Evolutionary conservation across 2,888 invertebrate genomes (phyloP), one percentile per base, ranked within the genome.

Genomic region (Dryadula phaetusa): DNA sequence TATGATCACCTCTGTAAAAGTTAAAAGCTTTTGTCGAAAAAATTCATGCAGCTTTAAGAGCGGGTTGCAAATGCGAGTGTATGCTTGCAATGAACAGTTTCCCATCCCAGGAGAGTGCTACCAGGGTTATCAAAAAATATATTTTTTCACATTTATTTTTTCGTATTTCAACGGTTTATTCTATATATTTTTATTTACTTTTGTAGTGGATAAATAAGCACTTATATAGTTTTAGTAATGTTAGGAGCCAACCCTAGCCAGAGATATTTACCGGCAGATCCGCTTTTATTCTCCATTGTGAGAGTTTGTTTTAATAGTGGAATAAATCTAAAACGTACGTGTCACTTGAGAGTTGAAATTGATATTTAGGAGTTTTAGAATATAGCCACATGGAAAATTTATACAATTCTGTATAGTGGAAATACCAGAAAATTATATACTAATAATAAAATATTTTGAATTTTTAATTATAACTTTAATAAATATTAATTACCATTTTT

Each of bases 21-120:
- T 88, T 90, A 90, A 91, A 90, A 90, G 90, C 89, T 88, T 89
- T 89, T 81, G 83, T 82, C 78, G 78, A 87, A 91, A 90, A 88
- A 87, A 81, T 54, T 64, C 64, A 66, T 70, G 64, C 83, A 75
- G 79, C 81, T 82, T 78, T 84, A 82, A 88, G 87, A 87, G 83
- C 84, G 79, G 77, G 76, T 79, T 81, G 79, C 80, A 79, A 82
- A 86, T 82, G 79, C 82, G 76, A 74, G 78, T 79, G 69, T 74
- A 74, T 73, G 70, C 73, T 72, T 73, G 69, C 72, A 66, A 64
- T 47, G 84, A 82, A 82, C 86, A 85, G 82, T 83, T 84, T 84
- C 79, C 75, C 72, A 67, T 86, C 87, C 85, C 87, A 80, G 83
- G 87, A 82, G 87, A 84, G 54, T 54, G 28, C 40, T 54, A 12